Base-by-base conservation (phyloP, 1,140 invertebrate genomes). In the Habropoda laboriosa region DNA sequence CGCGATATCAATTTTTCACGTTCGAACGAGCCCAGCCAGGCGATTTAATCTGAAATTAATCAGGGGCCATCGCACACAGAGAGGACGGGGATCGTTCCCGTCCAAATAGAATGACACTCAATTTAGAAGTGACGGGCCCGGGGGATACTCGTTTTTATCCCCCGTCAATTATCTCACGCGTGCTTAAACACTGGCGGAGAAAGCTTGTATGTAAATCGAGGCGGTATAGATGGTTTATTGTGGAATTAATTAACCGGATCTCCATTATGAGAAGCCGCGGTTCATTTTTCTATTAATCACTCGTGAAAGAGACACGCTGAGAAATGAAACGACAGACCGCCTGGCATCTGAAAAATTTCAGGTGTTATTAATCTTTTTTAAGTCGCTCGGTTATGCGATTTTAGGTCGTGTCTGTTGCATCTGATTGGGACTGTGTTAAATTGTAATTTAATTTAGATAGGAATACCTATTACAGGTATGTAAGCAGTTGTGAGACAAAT, bases 11-110 rank as follows among this genome's bases (percentile, higher is more conserved):
- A 76, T 67, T 47, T 55, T 58, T 38, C 24, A 30, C 77, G 24
- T 60, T 64, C 27, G 45, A 79, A 40, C n/a, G 21, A 40, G 40
- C 24, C n/a, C 10, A 8, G 55, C 12, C 27, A 27, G n/a, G 40
- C 51, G 61, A 57, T 79, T 51, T 53, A 64, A 83, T 83, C 45
- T 27, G 38, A 76, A 53, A 83, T 80, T 79, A 83, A 85, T 83
- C 72, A 38, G 24, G 21, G 21, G 10, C 27, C 49, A 13, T 42
- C 24, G 13, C 21, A 12, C n/a, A 24, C 21, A 35, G 38, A 5
- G 3, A 13, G 18, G 32, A 24, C 21, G 58, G 38, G 12, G 3
- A 13, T 7, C 7, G 5, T 30, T 24, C 47, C 12, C 21, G 47
- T 51, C 53, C 40, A 57, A 77, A 77, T 70, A 68, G 61, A 60